Percentiles rank a stretch among this genome's conserved stretches.
These are phyloP conservation scores for Ariopsis seemanni DNA, from an alignment of 2,113 vertebrate species.

Conservation along the genomic window DNA sequence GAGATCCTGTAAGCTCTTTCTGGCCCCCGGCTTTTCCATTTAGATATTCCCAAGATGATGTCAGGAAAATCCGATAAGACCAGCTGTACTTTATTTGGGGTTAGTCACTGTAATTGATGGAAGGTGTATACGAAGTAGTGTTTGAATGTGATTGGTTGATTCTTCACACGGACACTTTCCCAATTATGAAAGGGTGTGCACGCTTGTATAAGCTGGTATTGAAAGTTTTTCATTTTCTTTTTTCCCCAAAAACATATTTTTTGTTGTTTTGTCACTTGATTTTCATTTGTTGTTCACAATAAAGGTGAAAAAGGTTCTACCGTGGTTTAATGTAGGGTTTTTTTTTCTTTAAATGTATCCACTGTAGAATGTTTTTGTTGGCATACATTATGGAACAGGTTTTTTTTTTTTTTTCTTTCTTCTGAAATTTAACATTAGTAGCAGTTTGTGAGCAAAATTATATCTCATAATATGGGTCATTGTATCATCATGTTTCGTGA, in stretches of 20 bases:
- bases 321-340: too few species aligned
- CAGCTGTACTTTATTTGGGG: not conserved
- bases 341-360: too few species aligned
- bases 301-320: too few species aligned
- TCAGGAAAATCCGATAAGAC: not conserved
- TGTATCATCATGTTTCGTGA: not conserved
- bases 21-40: not conserved
- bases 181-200: not conserved
- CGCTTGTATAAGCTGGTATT: too few species aligned
- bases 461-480: not conserved
- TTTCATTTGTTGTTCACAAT: too few species aligned
- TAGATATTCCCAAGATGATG: not conserved
- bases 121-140: not conserved
- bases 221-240: too few species aligned
- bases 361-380: too few species aligned
- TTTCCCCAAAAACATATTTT: too few species aligned
- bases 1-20: too few species aligned
- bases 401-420: too few species aligned
- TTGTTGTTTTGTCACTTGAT: not conserved
- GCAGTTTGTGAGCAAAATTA: not conserved
- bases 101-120: not conserved
- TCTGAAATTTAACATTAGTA: too few species aligned
- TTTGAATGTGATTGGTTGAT: not conserved
- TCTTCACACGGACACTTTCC: not conserved
- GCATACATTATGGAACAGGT: too few species aligned